Evolutionary conservation across 2,888 invertebrate genomes (phyloP), one percentile per base, ranked within the genome.

Genomic region (Hirtodrosophila duncani): DNA sequence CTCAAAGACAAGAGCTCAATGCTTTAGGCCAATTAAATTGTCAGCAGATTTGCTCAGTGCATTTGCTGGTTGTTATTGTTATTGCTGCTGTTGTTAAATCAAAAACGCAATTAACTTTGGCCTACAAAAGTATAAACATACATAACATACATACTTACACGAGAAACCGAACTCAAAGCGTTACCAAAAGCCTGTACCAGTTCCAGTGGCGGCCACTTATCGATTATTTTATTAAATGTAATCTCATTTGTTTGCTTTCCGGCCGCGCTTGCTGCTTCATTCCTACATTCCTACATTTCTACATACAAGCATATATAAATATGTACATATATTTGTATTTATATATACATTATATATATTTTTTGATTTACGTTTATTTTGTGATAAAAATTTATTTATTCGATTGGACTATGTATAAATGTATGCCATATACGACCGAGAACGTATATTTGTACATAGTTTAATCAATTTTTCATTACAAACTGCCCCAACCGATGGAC

Each of bases 151-250:
- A 14, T 37, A 13, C 21, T 10, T 21, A 2, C 17, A 21, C 26
- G 11, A 18, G 20, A 36, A n/a, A 42, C 7, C 41, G 10, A 24
- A 21, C n/a, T 14, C 14, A 10, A 3, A 31, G 38, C 20, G 44
- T 13, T 38, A 30, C 10, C 13, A 11, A 27, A 13, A 17, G 51
- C 55, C 20, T 6, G 4, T 3, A 5, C 6, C 3, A 3, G 3
- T 6, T n/a, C n/a, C n/a, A n/a, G n/a, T 24, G 6, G 24, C 37
- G 31, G 30, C 38, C 74, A 77, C 74, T 77, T 77, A 75, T 77
- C 69, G 81, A 78, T 72, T 75, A 68, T 78, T 81, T 74, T 75
- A 75, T 72, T 81, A 75, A 78, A 66, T 75, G 74, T 78, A 75
- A 75, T 81, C 74, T 78, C 69, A 66, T 72, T 78, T 81, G 60